Evolutionary conservation across 2,888 invertebrate species (phyloP).

Genomic region (Polietes domitor): DNA sequence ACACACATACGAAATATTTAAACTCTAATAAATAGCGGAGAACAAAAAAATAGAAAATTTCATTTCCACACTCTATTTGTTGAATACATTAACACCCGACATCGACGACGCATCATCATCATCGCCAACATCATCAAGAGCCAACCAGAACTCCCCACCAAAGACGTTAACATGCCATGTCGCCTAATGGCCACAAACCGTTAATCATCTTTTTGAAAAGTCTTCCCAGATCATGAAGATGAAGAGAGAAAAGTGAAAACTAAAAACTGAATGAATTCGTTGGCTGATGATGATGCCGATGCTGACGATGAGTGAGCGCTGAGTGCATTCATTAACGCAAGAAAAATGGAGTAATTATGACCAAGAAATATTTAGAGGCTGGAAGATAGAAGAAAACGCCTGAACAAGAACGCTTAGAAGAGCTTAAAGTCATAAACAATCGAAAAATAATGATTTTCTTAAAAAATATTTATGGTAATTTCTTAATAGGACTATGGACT

Average conservation of each 20-base stretch:
- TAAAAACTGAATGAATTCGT: neutral
- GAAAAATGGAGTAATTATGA: neutral
- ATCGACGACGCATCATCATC: neutral
- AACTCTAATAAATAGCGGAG: neutral
- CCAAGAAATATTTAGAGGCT: neutral
- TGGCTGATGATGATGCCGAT: too few relatives aligned
- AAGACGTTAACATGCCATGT: neutral
- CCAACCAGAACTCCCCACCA: neutral
- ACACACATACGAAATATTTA: conserved; percentile 31
- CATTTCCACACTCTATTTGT: conserved; percentile 34
- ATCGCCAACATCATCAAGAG: too few relatives aligned
- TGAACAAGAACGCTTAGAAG: too few relatives aligned
- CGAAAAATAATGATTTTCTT: too few relatives aligned
- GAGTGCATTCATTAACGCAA: neutral
- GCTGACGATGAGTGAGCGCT: neutral
- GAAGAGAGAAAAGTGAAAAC: neutral
- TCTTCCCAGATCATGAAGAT: neutral
- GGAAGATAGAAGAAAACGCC: neutral
- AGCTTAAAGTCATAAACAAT: too few relatives aligned
- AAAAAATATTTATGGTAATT: too few relatives aligned
- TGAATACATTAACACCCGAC: conserved; percentile 43
- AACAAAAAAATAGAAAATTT: conserved; percentile 21
- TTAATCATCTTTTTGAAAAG: conserved; percentile 15
- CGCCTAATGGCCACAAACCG: neutral
- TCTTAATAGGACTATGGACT: too few relatives aligned